Percentiles rank a stretch among this genome's conserved stretches.
Evolutionary conservation across 2,888 invertebrate species (phyloP).

Genomic region (Hirtodrosophila histrioides): DNA sequence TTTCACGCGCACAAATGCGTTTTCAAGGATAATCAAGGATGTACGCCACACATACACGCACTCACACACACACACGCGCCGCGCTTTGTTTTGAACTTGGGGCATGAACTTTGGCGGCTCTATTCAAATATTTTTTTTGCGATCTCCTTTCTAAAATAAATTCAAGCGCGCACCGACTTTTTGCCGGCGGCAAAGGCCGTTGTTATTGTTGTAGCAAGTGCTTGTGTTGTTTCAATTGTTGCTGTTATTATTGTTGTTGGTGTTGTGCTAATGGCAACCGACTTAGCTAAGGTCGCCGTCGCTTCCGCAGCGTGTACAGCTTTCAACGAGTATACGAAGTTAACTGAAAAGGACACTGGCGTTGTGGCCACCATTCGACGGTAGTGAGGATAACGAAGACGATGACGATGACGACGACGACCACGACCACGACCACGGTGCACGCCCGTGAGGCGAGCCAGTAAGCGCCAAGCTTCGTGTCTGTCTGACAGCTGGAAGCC

Average conservation of each 20-base stretch:
- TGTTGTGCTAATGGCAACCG: slow-evolving; percentile 8
- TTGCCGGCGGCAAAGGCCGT: slow-evolving; percentile 45
- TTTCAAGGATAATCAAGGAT: slow-evolving; percentile 57
- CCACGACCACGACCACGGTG: slow-evolving; percentile 22
- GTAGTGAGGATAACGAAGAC: slow-evolving; percentile 13
- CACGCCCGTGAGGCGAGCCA: slow-evolving; percentile 24
- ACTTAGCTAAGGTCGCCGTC: slow-evolving; percentile 15
- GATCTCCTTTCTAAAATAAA: slow-evolving; percentile 27
- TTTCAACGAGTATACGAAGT: slow-evolving; percentile 81
- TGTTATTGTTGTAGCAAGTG: slow-evolving; percentile 37
- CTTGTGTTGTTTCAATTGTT: slow-evolving; percentile 25
- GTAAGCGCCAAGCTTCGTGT: slow-evolving; percentile 34
- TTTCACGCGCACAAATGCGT: slow-evolving; percentile 44
- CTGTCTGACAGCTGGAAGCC: slow-evolving; percentile 63
- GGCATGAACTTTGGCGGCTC: slow-evolving; percentile 50
- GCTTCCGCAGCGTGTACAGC: slow-evolving; percentile 72
- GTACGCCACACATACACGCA: slow-evolving; percentile 14
- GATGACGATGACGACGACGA: slow-evolving; percentile 17
- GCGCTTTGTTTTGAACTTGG: slow-evolving; percentile 45
- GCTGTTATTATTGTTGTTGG: slow-evolving; percentile 19
- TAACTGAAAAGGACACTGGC: slow-evolving; percentile 72
- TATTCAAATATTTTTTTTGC: slow-evolving; percentile 18
- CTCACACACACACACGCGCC: slow-evolving; percentile 19
- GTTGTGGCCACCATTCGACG: slow-evolving; percentile 22
- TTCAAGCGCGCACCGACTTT: slow-evolving; percentile 12